Evolutionary conservation across 2,888 invertebrate species (phyloP), one percentile per base, ranked within the genome.

Genomic region (Maniola hyperantus): DNA sequence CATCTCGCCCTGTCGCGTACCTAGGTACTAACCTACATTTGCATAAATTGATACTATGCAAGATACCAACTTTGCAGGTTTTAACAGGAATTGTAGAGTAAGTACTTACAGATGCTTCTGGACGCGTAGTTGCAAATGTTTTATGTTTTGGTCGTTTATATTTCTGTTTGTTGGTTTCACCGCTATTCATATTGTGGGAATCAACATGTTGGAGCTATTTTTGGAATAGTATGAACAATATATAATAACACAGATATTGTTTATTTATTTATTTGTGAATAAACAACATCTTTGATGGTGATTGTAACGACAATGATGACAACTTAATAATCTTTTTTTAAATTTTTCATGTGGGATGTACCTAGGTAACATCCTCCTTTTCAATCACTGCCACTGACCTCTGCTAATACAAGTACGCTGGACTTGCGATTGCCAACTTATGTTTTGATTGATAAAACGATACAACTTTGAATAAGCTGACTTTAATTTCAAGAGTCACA

Each of bases 131-230:
- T n/a, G 60, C 57, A 53, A 57, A 51, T 8, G 55, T 64, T 69
- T 80, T 84, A 64, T 79, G 79, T 77, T 87, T 87, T 18, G 83
- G 82, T 72, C 76, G 82, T 79, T 88, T 89, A 66, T 77, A 82
- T 80, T 82, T 76, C 55, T 73, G 87, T 72, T 81, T 79, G 54
- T 76, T 73, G 39, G 69, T 62, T 51, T 74, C 71, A 78, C 76
- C 81, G 71, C 53, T 64, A 67, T 72, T 87, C 88, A 89, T 89
- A 78, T 80, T 87, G 79, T 74, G 73, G 66, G 70, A 69, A 73
- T 53, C 84, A 84, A 81, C 63, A 66, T 80, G 76, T 63, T 64
- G 54, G 46, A 63, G 67, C 68, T 64, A 42, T 15, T 63, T 51
- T 34, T 8, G 20, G 18, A 48, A 55, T 20, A 42, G 34, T 36